phyloP scores from a whole-genome alignment of 2,888 invertebrate species.

The Mythimna pallens region DNA sequence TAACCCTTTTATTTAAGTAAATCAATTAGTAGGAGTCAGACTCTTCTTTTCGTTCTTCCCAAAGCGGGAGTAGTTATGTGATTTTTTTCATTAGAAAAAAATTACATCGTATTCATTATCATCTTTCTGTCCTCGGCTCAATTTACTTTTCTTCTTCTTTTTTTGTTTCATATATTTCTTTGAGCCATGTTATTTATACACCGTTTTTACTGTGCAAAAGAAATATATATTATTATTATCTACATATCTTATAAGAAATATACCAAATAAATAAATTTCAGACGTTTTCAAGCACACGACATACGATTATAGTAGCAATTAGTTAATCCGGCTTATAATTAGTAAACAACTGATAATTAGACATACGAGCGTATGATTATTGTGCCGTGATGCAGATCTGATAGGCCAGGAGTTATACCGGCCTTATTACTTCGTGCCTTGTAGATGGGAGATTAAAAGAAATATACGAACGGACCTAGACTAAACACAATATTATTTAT shows the following conservation, averaged over 20 bases:
- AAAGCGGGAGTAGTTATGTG: no score
- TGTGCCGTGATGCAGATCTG: slow-evolving; percentile 21
- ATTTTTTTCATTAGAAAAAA: no score
- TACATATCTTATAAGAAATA: neutral
- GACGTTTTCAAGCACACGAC: neutral
- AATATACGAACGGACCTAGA: slow-evolving; percentile 3
- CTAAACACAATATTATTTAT: slow-evolving; percentile 11
- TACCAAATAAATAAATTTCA: neutral
- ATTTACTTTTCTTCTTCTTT: no score
- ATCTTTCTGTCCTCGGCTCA: no score
- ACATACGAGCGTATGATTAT: slow-evolving; percentile 17
- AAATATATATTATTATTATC: no score
- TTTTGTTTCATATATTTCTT: no score
- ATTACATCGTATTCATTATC: no score
- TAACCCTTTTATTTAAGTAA: no score
- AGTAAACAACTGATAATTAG: slow-evolving; percentile 7
- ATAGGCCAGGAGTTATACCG: slow-evolving; percentile 7
- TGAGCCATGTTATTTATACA: no score
- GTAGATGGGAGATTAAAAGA: slow-evolving; percentile 26
- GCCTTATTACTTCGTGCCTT: slow-evolving; percentile 19
- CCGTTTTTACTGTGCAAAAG: no score
- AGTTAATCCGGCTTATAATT: slow-evolving; percentile 5
- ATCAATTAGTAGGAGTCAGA: no score
- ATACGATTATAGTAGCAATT: slow-evolving; percentile 6
- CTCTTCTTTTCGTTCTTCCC: no score